Evolutionary conservation across 2,888 invertebrate species (phyloP), one percentile per base, ranked within the genome.

Genomic region (Drosophila pseudotalamancana): DNA sequence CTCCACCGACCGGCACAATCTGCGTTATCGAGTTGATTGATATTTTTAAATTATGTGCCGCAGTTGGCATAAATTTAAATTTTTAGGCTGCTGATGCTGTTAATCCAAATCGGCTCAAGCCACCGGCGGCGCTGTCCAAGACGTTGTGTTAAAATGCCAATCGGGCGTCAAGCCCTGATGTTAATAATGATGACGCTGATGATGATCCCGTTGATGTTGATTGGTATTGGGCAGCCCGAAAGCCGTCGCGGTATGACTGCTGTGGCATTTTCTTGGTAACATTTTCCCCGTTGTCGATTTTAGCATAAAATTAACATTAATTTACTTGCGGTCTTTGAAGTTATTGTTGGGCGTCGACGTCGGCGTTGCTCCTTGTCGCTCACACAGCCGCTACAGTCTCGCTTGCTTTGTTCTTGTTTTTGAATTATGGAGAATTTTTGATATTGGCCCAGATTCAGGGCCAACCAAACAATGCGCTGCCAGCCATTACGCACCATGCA

Each of bases 231-330:
- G 48, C 59, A 42, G 53, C 50, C 45, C 40, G 27, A 11, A 42
- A 56, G 61, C 50, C 64, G 60, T 50, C 42, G 51, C 55, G 46
- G 50, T 65, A 55, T 50, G 65, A 43, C 50, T 61, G 61, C 57
- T 77, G 65, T 61, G 48, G 70, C 68, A 73, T 67, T 74, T 82
- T 80, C 68, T 72, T 75, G 66, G 73, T 67, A 73, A 71, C 75
- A 59, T 63, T 75, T 77, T 53, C 49, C 51, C 66, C 57, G 69
- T 76, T 85, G 65, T 70, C 85, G 72, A 78, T 78, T 76, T 83
- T 87, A 81, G 88, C 83, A 84, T 84, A 84, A 84, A 84, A 84
- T 84, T 84, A 84, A 87, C 83, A 84, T 84, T 84, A 84, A 84
- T 84, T 87, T 84, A 87, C 83, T 84, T 87, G 83, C 86, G 83